Percentiles rank a stretch among this genome's conserved stretches.
phyloP scores from a whole-genome alignment of 2,888 invertebrate genomes.

The Drosophila macrospina region DNA sequence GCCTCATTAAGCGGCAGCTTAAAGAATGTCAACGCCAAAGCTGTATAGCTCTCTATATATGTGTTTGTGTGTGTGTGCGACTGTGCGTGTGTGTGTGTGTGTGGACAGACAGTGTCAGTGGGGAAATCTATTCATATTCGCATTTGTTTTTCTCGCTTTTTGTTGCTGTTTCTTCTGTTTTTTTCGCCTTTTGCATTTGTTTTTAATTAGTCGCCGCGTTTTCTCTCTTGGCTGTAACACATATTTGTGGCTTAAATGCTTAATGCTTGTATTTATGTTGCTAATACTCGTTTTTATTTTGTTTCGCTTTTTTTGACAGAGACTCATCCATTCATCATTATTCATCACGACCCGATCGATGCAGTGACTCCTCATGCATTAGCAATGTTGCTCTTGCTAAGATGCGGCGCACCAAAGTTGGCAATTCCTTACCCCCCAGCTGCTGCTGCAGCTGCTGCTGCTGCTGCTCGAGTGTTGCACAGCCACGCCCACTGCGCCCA shows the following conservation, averaged over 20 bases:
- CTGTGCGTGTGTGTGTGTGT: slow-evolving; percentile 15
- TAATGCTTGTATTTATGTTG: slow-evolving; percentile 16
- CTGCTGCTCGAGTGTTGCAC: slow-evolving; percentile 37
- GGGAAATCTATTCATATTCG: slow-evolving; percentile 49
- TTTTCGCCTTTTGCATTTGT: slow-evolving; percentile 67
- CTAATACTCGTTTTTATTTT: slow-evolving; percentile 3
- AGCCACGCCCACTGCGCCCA: slow-evolving; percentile 53
- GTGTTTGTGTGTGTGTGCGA: slow-evolving; percentile 11
- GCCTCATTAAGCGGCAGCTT: slow-evolving; percentile 65
- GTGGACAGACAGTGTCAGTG: slow-evolving; percentile 38
- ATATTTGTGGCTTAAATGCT: slow-evolving; percentile 21
- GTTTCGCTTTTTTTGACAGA: slow-evolving; percentile 17
- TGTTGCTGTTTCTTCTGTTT: slow-evolving; percentile 30
- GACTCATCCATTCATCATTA: slow-evolving; percentile 1
- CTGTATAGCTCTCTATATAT: slow-evolving; percentile 8
- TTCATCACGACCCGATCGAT: slow-evolving; percentile 23
- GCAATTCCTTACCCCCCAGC: slow-evolving; percentile 48
- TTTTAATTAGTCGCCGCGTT: slow-evolving; percentile 64
- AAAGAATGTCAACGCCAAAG: slow-evolving; percentile 70
- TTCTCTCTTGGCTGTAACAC: slow-evolving; percentile 24
- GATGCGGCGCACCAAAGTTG: slow-evolving; percentile 67
- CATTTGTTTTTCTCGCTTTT: slow-evolving; percentile 35
- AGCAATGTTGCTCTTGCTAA: slow-evolving; percentile 75
- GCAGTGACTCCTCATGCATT: slow-evolving; percentile 42
- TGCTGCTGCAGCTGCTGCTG: slow-evolving; percentile 48